A percentile compares a stretch with the other conserved stretches of the same genome.
These are phyloP conservation scores for Crotalus horridus DNA, from an alignment of 2,113 vertebrate species.

Conservation along the genomic window DNA sequence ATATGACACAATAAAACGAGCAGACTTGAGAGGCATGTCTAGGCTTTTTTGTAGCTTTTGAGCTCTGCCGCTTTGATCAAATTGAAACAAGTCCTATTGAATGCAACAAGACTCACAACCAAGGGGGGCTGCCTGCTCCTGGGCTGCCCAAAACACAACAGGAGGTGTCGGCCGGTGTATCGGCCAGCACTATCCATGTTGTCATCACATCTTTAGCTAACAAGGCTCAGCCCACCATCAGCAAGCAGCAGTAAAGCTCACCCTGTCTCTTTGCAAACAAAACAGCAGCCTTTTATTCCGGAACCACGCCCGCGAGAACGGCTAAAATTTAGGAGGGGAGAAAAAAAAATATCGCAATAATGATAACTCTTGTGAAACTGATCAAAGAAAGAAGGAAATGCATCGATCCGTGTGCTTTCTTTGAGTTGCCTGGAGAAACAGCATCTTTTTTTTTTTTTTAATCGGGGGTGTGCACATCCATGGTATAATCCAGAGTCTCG, in stretches of 20 bases:
- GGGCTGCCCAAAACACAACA: slow-evolving; percentile 35
- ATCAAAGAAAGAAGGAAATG: slow-evolving; percentile 58
- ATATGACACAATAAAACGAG: slow-evolving; percentile 21
- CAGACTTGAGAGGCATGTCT: slow-evolving; percentile 6
- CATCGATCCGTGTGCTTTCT: slow-evolving; percentile 72
- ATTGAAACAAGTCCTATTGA: neutral
- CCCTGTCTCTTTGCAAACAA: slow-evolving; percentile 52
- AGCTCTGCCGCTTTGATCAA: neutral
- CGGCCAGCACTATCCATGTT: slow-evolving; percentile 50
- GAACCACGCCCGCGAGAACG: slow-evolving; percentile 59
- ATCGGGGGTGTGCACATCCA: slow-evolving; percentile 76
- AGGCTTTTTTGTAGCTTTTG: slow-evolving; percentile 24
- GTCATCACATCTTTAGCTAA: slow-evolving; percentile 44
- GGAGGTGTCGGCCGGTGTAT: slow-evolving; percentile 38
- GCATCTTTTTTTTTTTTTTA: slow-evolving; percentile 43
- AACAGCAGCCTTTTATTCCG: slow-evolving; percentile 56
- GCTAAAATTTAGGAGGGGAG: slow-evolving; percentile 42
- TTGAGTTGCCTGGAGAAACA: slow-evolving; percentile 49
- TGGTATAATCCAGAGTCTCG: slow-evolving; percentile 82
- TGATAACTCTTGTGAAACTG: slow-evolving; percentile 52
- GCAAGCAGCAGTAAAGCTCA: slow-evolving; percentile 43
- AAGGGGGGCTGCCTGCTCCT: neutral
- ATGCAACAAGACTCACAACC: neutral
- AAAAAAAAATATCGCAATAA: slow-evolving; percentile 58
- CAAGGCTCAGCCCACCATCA: slow-evolving; percentile 46